These are phyloP conservation scores for Enteromius unitaeniatus DNA, from an alignment of 2,797 vertebrate genomes.

Conservation along the genomic window DNA sequence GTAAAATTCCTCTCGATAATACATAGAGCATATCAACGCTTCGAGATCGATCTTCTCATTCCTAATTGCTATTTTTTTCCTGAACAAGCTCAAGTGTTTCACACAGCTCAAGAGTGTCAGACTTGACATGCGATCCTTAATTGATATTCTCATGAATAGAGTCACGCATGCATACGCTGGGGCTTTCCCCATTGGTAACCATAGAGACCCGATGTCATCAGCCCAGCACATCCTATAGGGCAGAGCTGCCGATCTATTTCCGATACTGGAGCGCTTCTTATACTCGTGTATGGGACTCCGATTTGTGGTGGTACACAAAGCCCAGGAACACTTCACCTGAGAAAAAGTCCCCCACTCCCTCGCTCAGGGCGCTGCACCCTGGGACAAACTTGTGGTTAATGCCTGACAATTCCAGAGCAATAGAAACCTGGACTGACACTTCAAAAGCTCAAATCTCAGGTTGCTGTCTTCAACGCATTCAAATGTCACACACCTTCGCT, in stretches of 20 bases:
- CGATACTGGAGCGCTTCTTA: slow-evolving; percentile 18
- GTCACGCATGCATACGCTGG: slow-evolving; percentile 6
- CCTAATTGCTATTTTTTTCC: neutral
- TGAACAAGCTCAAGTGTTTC: neutral
- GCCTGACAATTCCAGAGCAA: slow-evolving; percentile 51
- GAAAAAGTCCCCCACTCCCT: slow-evolving; percentile 39
- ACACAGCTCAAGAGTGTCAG: neutral
- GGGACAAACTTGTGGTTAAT: slow-evolving; percentile 46
- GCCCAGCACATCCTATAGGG: slow-evolving; percentile 1
- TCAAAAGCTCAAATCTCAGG: slow-evolving; percentile 62
- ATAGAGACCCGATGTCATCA: slow-evolving; percentile 19
- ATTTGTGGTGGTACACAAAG: slow-evolving; percentile 26
- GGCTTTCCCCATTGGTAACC: slow-evolving; percentile 41
- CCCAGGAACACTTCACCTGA: slow-evolving; percentile 26
- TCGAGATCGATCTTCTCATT: neutral
- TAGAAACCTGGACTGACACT: slow-evolving; percentile 50
- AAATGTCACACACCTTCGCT: slow-evolving; percentile 60
- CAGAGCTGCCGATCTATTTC: slow-evolving; percentile 18
- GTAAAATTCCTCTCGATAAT: neutral
- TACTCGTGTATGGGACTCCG: neutral
- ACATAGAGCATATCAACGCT: neutral
- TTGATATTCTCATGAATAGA: slow-evolving; percentile 36
- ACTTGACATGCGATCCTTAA: slow-evolving; percentile 21
- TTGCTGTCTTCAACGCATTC: slow-evolving; percentile 62
- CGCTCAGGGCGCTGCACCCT: slow-evolving; percentile 6